Conservation (phyloP, 2,797 vertebrate genomes). For the Cephalopachus bancanus region DNA sequence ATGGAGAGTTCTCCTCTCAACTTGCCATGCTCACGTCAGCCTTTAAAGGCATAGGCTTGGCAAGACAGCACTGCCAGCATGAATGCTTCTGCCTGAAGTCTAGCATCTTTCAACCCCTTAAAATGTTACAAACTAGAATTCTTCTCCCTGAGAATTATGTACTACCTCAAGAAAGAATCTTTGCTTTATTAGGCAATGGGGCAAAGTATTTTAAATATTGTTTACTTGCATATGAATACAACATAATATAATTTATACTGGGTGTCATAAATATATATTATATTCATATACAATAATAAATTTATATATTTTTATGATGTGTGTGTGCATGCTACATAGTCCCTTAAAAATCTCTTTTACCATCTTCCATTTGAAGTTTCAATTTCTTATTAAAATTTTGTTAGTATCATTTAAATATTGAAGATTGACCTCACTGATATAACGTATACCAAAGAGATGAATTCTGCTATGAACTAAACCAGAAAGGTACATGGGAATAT, state of each 20-base stretch:
- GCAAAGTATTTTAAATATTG: neutral
- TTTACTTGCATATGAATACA: neutral
- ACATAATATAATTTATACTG: neutral
- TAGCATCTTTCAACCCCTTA: neutral
- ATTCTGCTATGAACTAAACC: neutral
- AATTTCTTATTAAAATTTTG: neutral
- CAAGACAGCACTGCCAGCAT: neutral
- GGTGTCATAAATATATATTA: neutral
- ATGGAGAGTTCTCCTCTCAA: neutral
- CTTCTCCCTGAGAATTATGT: neutral
- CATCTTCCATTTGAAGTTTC: neutral
- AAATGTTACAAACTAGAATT: neutral
- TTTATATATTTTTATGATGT: neutral
- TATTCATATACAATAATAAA: neutral
- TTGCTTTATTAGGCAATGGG: neutral
- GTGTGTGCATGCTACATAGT: neutral
- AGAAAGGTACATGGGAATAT: neutral
- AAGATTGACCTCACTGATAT: neutral
- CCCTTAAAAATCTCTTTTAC: neutral
- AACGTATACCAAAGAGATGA: neutral
- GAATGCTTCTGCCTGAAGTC: neutral
- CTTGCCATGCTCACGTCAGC: neutral
- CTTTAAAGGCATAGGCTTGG: neutral
- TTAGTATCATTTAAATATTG: neutral
- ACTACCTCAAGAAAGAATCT: neutral